Conservation (phyloP, 2,113 vertebrate species). For the Odocoileus virginianus region DNA sequence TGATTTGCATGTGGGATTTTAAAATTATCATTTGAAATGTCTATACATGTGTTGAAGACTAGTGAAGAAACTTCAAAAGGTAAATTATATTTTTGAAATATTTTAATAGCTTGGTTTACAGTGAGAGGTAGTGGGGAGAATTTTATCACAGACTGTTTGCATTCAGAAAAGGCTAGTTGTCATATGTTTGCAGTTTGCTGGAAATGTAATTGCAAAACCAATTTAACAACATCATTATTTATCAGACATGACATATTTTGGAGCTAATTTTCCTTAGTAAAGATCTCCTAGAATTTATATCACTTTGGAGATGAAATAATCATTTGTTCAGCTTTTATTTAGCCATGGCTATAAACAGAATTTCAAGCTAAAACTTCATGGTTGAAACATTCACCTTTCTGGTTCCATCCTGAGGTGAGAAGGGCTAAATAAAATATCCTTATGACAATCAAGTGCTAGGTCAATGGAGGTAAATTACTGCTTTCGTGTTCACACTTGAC, state of each 20-base stretch:
- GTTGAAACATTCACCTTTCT: background rate
- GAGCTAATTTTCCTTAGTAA: slow-evolving; percentile 60
- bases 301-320: slow-evolving; percentile 40
- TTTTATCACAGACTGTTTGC: background rate
- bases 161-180: slow-evolving; percentile 44
- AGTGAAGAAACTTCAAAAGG: slow-evolving; percentile 27
- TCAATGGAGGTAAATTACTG: background rate
- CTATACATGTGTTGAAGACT: background rate
- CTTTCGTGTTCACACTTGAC: background rate
- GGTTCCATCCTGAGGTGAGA: background rate
- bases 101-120: slow-evolving; percentile 22
- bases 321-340: slow-evolving; percentile 30
- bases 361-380: background rate
- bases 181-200: background rate
- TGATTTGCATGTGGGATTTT: slow-evolving; percentile 19
- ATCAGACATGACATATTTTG: slow-evolving; percentile 51
- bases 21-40: slow-evolving; percentile 34
- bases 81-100: slow-evolving; percentile 3
- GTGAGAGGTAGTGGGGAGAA: background rate
- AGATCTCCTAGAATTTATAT: slow-evolving; percentile 28
- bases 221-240: slow-evolving; percentile 44
- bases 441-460: background rate
- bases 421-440: background rate
- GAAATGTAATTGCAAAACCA: slow-evolving; percentile 44
- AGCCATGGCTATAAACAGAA: background rate